Evolutionary conservation across 2,797 vertebrate genomes (phyloP).

Genomic region (Coracias cyanogaster): DNA sequence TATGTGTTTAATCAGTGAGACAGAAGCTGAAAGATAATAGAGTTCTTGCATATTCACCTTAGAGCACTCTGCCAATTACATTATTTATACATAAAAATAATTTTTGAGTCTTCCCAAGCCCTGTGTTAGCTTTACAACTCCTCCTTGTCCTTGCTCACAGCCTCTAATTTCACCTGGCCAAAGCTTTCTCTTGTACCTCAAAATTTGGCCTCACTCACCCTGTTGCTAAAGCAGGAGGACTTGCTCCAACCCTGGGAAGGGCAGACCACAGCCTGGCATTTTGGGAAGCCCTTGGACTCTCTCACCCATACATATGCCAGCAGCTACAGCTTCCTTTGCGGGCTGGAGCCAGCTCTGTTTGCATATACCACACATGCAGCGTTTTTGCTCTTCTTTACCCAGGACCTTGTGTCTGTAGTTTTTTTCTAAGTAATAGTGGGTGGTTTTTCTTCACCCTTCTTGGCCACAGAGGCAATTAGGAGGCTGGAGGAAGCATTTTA

Average conservation of each 20-base stretch:
- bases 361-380: not conserved
- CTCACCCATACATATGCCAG: not conserved
- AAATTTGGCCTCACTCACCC: not conserved
- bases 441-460: not conserved
- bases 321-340: not conserved
- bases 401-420: not conserved
- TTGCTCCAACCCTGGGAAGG: not conserved
- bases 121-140: not conserved
- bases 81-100: not conserved
- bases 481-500: not conserved
- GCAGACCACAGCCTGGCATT: not conserved
- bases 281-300: not conserved
- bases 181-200: not conserved
- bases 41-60: not conserved
- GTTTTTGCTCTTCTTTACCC: not conserved
- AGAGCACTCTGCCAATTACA: not conserved
- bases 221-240: not conserved
- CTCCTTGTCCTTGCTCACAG: not conserved
- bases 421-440: not conserved
- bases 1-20: not conserved
- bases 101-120: not conserved
- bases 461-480: not conserved
- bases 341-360: not conserved
- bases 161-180: not conserved
- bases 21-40: not conserved